Base-by-base conservation (phyloP, 2,113 vertebrate species). In the Saguinus imperator region DNA sequence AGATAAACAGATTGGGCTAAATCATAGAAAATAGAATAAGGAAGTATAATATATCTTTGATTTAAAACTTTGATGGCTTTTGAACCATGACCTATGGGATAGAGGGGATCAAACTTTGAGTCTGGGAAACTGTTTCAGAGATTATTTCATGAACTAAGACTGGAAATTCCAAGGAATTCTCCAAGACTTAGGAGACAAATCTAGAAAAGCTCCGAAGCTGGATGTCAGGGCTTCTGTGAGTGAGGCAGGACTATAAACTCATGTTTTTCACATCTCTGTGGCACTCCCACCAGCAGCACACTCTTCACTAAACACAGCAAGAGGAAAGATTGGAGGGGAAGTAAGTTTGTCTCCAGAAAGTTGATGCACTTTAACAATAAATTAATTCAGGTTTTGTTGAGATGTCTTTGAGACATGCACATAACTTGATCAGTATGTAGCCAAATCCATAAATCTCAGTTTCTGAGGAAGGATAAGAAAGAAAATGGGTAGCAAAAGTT, bases 171-270 rank as follows among this genome's bases (percentile, higher is more conserved):
- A 29, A 40, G 17, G 8, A 45, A n/a, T 1, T 21, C 13, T 32
- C 5, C 20, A 20, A 23, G 64, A 25, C 9, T n/a, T 25, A 5
- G 35, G 23, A 76, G 18, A 9, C 6, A 81, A 6, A 48, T 35
- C 11, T 52, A 37, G 48, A 18, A 50, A 32, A 8, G 0, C 0
- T 37, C 43, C 0, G 0, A 35, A 13, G 13, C 9, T n/a, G 0
- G 50, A 66, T 1, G 3, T 6, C 10, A 17, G 29, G 3, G 4
- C 12, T 1, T 1, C 4, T n/a, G 25, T 27, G n/a, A 57, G 5
- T 0, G 8, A 2, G 6, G 6, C 23, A 50, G 43, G 40, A 8
- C 21, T 43, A 1, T 7, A 37, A 52, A 17, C 2, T 1, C 0
- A 6, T 1, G 2, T 1, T 3, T 21, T 29, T 6, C 18, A 8